Evolutionary conservation across 1,140 invertebrate species (phyloP), one percentile per base, ranked within the genome.

Genomic region (Nylanderia fulva): DNA sequence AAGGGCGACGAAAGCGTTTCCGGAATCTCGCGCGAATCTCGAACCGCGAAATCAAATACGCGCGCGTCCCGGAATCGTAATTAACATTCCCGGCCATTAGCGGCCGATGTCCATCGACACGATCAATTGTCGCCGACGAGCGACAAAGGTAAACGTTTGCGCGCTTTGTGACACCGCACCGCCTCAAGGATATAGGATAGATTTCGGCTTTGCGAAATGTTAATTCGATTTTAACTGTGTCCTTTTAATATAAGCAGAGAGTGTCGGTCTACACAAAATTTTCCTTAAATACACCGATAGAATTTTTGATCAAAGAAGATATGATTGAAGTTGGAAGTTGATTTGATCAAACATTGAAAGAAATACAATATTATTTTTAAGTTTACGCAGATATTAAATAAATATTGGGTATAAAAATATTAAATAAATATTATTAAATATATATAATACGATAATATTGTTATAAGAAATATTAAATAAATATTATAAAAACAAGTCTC

Each of bases 21-120:
- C 63, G 39, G 45, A 77, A 76, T 61, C n/a, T n/a, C 48, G 64
- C 77, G 64, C 56, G 76, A 82, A 24, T 42, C 66, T 45, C 84
- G 72, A 69, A 85, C 56, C 82, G 63, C 75, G 63, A 85, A 85
- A 85, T 84, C 72, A 77, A 48, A 42, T 82, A 60, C 69, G 63
- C 72, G 29, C 69, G 75, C 69, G 56, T 18, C 52, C 72, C 72
- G 42, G 61, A 86, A 86, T 80, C 85, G 85, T 86, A 84, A 85
- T 86, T 85, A 85, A 84, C 85, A 86, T 86, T 85, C 85, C 82
- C 45, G 71, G 72, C 64, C 54, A 77, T 86, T 86, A 86, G 84
- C 42, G 63, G 42, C 69, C 63, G 33, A 58, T 75, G 79, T 56
- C 24, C 85, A 84, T 69, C 36, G 58, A 60, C 29, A 39, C 68